Conservation (phyloP, 2,113 vertebrate species). For the Isichthys henryi region DNA sequence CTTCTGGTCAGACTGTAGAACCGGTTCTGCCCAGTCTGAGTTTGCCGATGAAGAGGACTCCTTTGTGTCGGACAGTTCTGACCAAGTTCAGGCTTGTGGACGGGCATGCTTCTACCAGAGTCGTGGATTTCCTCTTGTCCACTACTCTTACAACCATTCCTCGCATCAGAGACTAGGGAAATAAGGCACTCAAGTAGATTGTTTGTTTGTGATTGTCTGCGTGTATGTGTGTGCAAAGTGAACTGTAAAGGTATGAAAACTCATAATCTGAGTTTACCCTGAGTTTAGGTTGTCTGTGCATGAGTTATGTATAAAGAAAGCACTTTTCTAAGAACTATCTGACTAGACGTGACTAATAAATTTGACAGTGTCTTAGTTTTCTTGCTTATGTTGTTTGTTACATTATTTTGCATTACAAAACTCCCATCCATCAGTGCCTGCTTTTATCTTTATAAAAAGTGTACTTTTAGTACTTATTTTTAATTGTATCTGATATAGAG, state of each 20-base stretch:
- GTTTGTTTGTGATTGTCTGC: not conserved
- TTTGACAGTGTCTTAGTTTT: too few species aligned
- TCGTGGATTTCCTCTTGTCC: constrained; percentile 82
- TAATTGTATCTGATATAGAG: not conserved
- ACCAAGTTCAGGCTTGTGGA: constrained; percentile 92
- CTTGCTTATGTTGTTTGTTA: not conserved
- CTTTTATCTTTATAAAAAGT: not conserved
- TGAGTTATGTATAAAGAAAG: constrained; percentile 53
- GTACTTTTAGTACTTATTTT: not conserved
- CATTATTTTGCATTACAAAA: constrained; percentile 24
- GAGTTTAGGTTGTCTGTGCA: constrained; percentile 33
- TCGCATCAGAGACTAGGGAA: constrained; percentile 55
- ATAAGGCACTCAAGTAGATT: constrained; percentile 35
- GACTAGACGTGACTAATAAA: constrained; percentile 16
- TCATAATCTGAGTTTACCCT: constrained; percentile 36
- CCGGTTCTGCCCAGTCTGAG: constrained; percentile 83
- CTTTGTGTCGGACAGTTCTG: constrained; percentile 92
- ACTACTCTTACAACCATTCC: constrained; percentile 81
- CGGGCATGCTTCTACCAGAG: constrained; percentile 94
- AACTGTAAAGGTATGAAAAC: constrained; percentile 20
- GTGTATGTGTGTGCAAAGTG: not conserved
- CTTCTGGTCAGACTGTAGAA: constrained; percentile 81
- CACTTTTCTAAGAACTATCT: constrained; percentile 60
- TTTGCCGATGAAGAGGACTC: constrained; percentile 92
- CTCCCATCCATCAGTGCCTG: not conserved